Percentiles rank a stretch among this genome's conserved stretches.
Evolutionary conservation across 2,888 invertebrate genomes (phyloP).

Genomic region (Villa cingulata): DNA sequence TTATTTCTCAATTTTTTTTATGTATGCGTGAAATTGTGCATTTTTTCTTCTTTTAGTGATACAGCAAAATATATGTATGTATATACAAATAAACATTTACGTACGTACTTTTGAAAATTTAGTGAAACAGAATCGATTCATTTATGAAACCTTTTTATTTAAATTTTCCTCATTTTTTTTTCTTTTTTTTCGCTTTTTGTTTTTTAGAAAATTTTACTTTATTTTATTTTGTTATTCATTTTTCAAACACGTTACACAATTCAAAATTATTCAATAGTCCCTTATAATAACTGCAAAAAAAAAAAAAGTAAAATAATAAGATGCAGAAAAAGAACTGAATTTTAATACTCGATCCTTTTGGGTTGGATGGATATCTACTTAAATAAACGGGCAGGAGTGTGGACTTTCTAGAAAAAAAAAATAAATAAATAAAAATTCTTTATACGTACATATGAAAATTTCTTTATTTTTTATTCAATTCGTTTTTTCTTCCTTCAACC

Average conservation of each 20-base stretch:
- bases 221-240: no score
- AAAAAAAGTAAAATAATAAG: background rate
- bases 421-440: no score
- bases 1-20: no score
- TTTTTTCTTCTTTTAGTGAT: no score
- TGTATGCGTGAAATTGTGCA: no score
- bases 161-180: no score
- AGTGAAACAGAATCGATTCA: background rate
- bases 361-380: background rate
- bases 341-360: background rate
- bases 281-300: background rate
- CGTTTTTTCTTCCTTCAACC: background rate
- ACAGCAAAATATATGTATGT: no score
- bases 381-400: background rate
- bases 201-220: no score
- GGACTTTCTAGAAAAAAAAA: background rate
- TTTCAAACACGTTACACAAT: no score
- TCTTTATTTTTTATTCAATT: background rate
- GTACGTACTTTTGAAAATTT: no score
- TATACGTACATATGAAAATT: background rate
- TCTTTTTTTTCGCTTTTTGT: no score
- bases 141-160: background rate
- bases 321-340: background rate
- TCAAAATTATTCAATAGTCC: background rate
- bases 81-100: no score